These are phyloP conservation scores for Protonibea diacanthus DNA, from an alignment of 2,797 vertebrate species.

Conservation along the genomic window DNA sequence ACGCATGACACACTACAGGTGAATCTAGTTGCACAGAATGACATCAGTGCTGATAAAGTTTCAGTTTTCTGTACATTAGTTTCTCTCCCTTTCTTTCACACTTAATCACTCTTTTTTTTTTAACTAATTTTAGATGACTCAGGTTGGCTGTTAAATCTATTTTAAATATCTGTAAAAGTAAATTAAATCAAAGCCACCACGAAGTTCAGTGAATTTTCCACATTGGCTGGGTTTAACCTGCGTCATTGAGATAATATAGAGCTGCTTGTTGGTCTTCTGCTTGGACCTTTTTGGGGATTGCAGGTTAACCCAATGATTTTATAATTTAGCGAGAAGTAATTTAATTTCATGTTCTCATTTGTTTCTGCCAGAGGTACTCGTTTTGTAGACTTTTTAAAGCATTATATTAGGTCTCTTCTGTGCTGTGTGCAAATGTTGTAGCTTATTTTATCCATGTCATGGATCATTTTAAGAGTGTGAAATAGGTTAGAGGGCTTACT, in stretches of 20 bases:
- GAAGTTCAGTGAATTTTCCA: constrained; percentile 7
- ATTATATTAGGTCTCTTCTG: constrained; percentile 5
- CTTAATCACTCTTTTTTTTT: background rate
- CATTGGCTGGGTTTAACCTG: constrained; percentile 1
- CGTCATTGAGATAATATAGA: background rate
- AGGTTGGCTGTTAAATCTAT: background rate
- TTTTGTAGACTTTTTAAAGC: too few species aligned
- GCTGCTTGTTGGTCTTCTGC: background rate
- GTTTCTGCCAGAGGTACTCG: background rate
- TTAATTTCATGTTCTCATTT: background rate
- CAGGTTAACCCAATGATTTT: background rate
- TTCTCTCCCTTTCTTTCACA: background rate
- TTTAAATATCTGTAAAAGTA: constrained; percentile 1
- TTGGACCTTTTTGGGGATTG: background rate
- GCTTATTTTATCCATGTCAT: constrained; percentile 38
- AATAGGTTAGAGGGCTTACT: constrained; percentile 33
- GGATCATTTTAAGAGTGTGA: constrained; percentile 40
- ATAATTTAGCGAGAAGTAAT: constrained; percentile 5
- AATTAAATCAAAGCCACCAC: constrained; percentile 1
- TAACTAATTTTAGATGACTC: constrained; percentile 4
- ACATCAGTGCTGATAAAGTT: background rate
- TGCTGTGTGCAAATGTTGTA: constrained; percentile 8
- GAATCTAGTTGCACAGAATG: background rate
- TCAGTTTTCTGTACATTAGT: background rate
- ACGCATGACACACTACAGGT: background rate